phyloP scores from a whole-genome alignment of 1,140 invertebrate species.

The Proctacanthus coquilletti region DNA sequence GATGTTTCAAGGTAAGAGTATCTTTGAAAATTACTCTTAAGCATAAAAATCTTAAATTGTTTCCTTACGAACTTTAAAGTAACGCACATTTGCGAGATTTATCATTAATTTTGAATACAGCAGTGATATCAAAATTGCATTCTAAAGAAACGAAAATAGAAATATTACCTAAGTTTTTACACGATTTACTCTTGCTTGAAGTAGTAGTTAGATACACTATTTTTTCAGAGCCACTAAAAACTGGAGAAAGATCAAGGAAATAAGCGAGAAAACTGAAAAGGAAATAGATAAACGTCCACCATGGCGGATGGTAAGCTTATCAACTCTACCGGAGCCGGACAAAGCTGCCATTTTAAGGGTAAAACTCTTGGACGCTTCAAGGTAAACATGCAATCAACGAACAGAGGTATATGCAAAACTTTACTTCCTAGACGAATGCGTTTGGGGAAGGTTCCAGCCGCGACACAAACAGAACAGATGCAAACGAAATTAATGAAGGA shows the following conservation, averaged over 20 bases:
- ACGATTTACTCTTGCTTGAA: too few species aligned
- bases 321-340: conserved; percentile 24
- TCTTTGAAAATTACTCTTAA: too few species aligned
- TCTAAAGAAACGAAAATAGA: too few species aligned
- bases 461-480: conserved; percentile 18
- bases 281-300: conserved; percentile 17
- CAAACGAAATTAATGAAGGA: conserved; percentile 24
- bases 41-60: too few species aligned
- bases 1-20: too few species aligned
- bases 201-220: too few species aligned
- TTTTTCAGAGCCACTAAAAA: conserved; percentile 15
- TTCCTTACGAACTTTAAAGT: too few species aligned
- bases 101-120: too few species aligned
- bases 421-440: conserved; percentile 15
- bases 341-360: conserved; percentile 24
- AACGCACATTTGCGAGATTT: too few species aligned
- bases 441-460: conserved; percentile 17
- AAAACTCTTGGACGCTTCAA: conserved; percentile 25
- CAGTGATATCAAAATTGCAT: too few species aligned
- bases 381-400: conserved; percentile 9
- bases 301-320: conserved; percentile 25
- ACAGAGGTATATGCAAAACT: neutral
- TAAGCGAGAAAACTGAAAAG: conserved; percentile 18
- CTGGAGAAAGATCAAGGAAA: conserved; percentile 19
- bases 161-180: too few species aligned